Evolutionary conservation across 1,140 invertebrate species (phyloP), one percentile per base, ranked within the genome.

Genomic region (Phymorhynchus buccinoides): DNA sequence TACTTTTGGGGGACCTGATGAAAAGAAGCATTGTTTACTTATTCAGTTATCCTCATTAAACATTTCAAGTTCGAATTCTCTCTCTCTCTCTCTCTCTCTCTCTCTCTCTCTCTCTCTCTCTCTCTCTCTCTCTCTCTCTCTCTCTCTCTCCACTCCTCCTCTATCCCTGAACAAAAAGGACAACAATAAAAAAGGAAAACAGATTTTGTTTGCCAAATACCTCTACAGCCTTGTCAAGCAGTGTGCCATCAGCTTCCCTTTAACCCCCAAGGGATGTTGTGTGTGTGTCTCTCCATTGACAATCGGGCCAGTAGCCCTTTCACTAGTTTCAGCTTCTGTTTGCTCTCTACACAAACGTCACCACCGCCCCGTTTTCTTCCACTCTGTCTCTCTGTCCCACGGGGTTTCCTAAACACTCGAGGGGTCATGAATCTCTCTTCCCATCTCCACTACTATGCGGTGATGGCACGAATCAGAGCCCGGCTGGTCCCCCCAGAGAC

Each of bases 121-220:
- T 27, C 4, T 27, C 4, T 27, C 75, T 78, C 75, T 78, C 75
- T 78, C 75, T 78, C 75, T 78, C 75, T 78, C 75, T 78, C 75
- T 78, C 75, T 78, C 75, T 78, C 75, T 22, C 22, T 73, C 37
- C 37, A 16, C 37, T 73, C 71, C n/a, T 27, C 27, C 37, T 71
- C 66, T n/a, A 14, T 30, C 66, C 27, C 27, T 71, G 32, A 0
- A 71, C 3, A n/a, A 0, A 71, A 18, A n/a, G n/a, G n/a, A n/a
- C n/a, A n/a, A n/a, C n/a, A n/a, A n/a, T n/a, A 73, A 7, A 73
- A 32, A 35, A 12, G 71, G 12, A 22, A 73, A 32, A 39, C 71
- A 35, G 71, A 35, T 32, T n/a, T 18, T 39, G 35, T 77, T 42
- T 39, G 73, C 73, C 73, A 77, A 39, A 39, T 77, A 77, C 18